Conservation (phyloP, 1,140 invertebrate species). For the Venturia canescens region DNA sequence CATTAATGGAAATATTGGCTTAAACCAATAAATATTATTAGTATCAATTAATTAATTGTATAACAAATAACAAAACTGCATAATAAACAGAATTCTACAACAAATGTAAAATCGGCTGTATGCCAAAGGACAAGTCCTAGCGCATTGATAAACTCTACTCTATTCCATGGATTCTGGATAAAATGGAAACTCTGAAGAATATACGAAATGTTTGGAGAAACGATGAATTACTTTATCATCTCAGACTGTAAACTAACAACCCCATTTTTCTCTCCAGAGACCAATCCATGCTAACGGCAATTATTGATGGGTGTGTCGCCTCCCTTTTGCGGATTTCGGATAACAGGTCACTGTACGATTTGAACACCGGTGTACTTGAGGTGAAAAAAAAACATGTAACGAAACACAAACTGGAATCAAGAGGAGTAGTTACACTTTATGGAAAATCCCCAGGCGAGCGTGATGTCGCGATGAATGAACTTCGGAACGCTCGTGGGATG, state of each 20-base stretch:
- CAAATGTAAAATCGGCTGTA: too few species aligned
- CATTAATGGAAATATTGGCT: too few species aligned
- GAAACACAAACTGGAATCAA: not conserved
- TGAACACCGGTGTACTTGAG: not conserved
- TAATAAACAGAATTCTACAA: too few species aligned
- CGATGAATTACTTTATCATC: not conserved
- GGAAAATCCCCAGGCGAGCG: slow-evolving; percentile 26
- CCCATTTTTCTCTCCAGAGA: not conserved
- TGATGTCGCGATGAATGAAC: slow-evolving; percentile 22
- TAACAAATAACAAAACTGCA: too few species aligned
- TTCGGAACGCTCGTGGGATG: not conserved
- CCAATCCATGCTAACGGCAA: not conserved
- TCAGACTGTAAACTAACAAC: not conserved
- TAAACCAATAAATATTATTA: too few species aligned
- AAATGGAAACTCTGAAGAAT: too few species aligned
- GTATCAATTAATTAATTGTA: too few species aligned
- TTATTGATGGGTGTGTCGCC: not conserved
- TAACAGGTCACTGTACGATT: slow-evolving; percentile 17
- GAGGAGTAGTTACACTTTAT: slow-evolving; percentile 15
- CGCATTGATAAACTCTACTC: too few species aligned
- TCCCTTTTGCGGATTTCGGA: slow-evolving; percentile 1
- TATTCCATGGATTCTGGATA: too few species aligned
- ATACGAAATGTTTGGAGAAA: too few species aligned
- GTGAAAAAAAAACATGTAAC: not conserved
- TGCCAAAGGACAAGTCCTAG: too few species aligned